These are phyloP conservation scores for Ditylenchus dipsaci DNA, from an alignment of 1,140 invertebrate species.

Conservation along the genomic window DNA sequence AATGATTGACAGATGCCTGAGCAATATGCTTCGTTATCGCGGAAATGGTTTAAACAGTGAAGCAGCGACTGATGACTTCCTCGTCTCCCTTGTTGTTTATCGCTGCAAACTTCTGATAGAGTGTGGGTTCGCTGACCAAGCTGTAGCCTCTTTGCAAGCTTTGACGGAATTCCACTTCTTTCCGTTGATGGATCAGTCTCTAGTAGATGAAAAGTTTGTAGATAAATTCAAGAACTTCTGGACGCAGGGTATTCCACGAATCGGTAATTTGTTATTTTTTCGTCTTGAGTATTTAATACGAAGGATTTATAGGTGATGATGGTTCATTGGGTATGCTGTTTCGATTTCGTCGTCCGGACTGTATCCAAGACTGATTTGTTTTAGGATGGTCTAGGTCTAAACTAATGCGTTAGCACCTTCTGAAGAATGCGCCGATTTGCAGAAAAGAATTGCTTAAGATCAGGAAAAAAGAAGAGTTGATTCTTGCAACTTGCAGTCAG, in stretches of 20 bases:
- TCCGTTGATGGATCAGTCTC: background rate
- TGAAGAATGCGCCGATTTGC: too few relatives aligned
- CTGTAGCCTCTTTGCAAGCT: background rate
- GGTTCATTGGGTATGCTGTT: too few relatives aligned
- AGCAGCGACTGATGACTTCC: background rate
- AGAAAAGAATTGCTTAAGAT: too few relatives aligned
- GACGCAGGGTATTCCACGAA: background rate
- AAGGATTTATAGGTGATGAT: too few relatives aligned
- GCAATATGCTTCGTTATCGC: background rate
- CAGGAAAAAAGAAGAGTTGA: too few relatives aligned
- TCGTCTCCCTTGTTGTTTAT: background rate
- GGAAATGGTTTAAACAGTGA: background rate
- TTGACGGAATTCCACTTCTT: background rate
- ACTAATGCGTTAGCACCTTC: too few relatives aligned
- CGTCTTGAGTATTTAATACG: background rate
- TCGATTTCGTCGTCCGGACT: too few relatives aligned
- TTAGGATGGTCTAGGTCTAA: too few relatives aligned
- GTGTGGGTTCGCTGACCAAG: background rate
- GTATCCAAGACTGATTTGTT: too few relatives aligned
- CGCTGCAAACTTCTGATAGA: background rate
- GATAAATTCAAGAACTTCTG: background rate
- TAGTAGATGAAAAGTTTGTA: background rate
- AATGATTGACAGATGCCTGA: background rate
- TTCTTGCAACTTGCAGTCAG: too few relatives aligned
- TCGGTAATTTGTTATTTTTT: background rate